Evolutionary conservation across 1,140 invertebrate genomes (phyloP).

Genomic region (Globodera rostochiensis): DNA sequence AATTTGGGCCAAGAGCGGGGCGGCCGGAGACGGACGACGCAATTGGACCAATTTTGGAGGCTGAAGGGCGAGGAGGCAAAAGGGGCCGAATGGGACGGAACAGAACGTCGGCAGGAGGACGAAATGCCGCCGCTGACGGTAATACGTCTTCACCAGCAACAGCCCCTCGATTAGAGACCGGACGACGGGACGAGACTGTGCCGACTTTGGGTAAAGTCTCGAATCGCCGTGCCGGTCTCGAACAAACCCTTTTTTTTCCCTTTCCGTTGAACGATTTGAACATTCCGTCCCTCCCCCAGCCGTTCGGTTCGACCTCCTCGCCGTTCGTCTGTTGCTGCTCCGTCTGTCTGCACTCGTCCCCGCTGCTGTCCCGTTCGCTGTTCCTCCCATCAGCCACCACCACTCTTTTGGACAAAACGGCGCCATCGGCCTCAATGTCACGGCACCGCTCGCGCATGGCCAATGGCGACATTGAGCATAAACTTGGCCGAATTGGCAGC

Average conservation of each 20-base stretch:
- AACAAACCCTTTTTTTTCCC: not conserved
- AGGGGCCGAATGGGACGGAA: not conserved
- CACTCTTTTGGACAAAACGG: not conserved
- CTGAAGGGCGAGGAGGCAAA: not conserved
- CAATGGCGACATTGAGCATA: not conserved
- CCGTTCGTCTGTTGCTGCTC: not conserved
- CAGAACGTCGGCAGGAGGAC: not conserved
- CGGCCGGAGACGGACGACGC: conserved; percentile 10
- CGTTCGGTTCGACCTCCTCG: not conserved
- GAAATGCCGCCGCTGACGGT: not conserved
- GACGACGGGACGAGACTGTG: too few relatives aligned
- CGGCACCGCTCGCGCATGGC: not conserved
- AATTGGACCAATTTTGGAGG: conserved; percentile 15
- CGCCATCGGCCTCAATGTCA: not conserved
- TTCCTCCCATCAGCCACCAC: not conserved
- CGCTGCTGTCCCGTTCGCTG: not conserved
- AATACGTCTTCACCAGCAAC: not conserved
- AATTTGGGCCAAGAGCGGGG: not conserved
- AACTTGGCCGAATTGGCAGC: conserved; percentile 24
- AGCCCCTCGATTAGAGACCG: too few relatives aligned
- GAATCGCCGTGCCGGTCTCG: not conserved
- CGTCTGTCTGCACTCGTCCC: not conserved
- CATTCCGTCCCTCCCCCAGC: not conserved
- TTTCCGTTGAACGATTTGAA: not conserved
- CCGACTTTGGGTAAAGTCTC: not conserved